phyloP scores from a whole-genome alignment of 2,888 invertebrate genomes.

The Nasonovia ribisnigri region DNA sequence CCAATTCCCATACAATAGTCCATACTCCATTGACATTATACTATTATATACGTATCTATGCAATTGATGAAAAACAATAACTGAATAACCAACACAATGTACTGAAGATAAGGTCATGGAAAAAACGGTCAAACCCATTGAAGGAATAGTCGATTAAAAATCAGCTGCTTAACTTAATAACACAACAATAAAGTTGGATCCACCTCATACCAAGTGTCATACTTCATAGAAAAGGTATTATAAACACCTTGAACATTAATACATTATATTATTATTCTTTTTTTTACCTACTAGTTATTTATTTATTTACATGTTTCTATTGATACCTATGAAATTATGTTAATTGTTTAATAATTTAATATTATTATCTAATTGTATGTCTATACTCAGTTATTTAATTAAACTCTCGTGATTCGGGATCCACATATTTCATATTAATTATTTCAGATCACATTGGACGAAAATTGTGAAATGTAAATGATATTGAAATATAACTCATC shows the following conservation, averaged over 20 bases:
- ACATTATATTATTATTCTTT: slow-evolving; percentile 2
- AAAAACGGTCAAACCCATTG: neutral
- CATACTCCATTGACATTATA: too few relatives aligned
- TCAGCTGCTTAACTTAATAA: slow-evolving; percentile 46
- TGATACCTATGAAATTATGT: neutral
- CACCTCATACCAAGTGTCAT: neutral
- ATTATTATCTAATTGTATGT: neutral
- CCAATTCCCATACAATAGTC: too few relatives aligned
- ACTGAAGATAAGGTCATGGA: slow-evolving; percentile 50
- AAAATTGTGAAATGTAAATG: neutral
- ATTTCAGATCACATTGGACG: neutral
- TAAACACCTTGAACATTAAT: neutral
- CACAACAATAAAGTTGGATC: neutral
- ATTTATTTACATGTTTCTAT: slow-evolving; percentile 27
- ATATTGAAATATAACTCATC: neutral
- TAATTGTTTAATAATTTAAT: neutral
- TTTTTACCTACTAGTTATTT: neutral
- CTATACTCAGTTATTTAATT: neutral
- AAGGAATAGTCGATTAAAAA: neutral
- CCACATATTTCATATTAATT: neutral
- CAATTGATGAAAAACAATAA: neutral
- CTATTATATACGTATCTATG: neutral
- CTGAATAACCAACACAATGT: neutral
- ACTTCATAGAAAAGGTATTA: neutral
- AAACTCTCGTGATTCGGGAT: neutral